These are phyloP conservation scores for Rallus limicola DNA, from an alignment of 2,113 vertebrate species.

Conservation along the genomic window DNA sequence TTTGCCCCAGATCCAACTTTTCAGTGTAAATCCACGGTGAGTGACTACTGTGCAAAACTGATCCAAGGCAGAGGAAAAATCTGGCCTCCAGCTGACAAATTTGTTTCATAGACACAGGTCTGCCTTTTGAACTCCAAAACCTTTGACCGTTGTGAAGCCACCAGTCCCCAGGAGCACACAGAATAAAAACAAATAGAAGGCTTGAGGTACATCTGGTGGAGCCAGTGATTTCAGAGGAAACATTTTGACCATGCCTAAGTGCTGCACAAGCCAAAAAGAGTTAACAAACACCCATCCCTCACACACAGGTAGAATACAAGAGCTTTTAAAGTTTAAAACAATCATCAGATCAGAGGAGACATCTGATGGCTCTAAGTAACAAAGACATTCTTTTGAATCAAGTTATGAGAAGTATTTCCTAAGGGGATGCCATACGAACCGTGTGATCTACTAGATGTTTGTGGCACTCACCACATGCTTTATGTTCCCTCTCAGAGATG, in stretches of 20 bases:
- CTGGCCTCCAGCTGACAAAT: not conserved
- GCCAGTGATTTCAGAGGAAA: not conserved
- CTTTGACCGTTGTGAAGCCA: not conserved
- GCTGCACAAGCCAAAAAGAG: not conserved
- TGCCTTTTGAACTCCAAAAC: not conserved
- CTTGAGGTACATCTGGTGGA: not conserved
- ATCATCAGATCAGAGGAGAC: not conserved
- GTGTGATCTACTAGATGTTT: not conserved
- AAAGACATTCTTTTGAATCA: not conserved
- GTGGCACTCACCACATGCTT: not conserved
- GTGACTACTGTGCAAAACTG: not conserved
- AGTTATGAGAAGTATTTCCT: conserved; percentile 8
- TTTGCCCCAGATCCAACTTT: not conserved
- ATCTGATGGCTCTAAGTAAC: not conserved
- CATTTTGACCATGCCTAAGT: not conserved
- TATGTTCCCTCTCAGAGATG: not conserved
- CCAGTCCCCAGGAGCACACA: not conserved
- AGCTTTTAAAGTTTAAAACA: not conserved
- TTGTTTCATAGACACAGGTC: not conserved
- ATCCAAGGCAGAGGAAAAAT: not conserved
- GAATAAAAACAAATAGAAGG: not conserved
- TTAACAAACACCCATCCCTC: not conserved
- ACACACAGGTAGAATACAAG: not conserved
- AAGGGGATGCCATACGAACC: not conserved
- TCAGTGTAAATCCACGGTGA: not conserved